A percentile compares a stretch with the other conserved stretches of the same genome.
phyloP scores from a whole-genome alignment of 1,140 invertebrate genomes.

The Zaprionus davidi region DNA sequence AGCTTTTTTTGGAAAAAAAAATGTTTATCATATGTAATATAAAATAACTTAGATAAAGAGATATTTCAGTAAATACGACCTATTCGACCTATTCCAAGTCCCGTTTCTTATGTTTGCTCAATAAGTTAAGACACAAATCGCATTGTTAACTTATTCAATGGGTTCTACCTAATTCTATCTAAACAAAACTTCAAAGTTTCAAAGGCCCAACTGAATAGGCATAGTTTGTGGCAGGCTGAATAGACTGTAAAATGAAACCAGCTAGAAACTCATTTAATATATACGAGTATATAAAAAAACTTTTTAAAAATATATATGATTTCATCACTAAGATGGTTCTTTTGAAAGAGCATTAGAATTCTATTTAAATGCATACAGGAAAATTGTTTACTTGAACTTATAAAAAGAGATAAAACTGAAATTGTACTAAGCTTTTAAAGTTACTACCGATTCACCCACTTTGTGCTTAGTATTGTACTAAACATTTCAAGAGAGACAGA shows the following conservation, averaged over 20 bases:
- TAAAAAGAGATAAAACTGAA: not conserved
- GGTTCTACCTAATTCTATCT: not conserved
- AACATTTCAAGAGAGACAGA: too few relatives aligned
- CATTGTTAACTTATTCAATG: not conserved
- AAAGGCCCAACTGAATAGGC: not conserved
- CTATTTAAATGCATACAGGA: not conserved
- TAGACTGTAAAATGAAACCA: not conserved
- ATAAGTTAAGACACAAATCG: not conserved
- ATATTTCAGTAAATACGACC: not conserved
- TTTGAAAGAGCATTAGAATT: not conserved
- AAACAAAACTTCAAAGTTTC: not conserved
- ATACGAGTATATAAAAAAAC: not conserved
- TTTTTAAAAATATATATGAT: not conserved
- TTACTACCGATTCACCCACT: not conserved
- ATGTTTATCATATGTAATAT: not conserved
- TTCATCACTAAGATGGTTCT: not conserved
- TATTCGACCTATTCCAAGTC: not conserved
- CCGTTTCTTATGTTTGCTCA: not conserved
- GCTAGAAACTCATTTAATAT: not conserved
- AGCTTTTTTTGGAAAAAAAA: too few relatives aligned
- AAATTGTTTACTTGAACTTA: not conserved
- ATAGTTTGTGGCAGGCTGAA: not conserved
- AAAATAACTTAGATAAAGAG: not conserved
- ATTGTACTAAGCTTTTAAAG: not conserved
- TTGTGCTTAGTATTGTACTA: too few relatives aligned